Conservation (phyloP, 1,140 invertebrate species). For the Drosophila jambulina region DNA sequence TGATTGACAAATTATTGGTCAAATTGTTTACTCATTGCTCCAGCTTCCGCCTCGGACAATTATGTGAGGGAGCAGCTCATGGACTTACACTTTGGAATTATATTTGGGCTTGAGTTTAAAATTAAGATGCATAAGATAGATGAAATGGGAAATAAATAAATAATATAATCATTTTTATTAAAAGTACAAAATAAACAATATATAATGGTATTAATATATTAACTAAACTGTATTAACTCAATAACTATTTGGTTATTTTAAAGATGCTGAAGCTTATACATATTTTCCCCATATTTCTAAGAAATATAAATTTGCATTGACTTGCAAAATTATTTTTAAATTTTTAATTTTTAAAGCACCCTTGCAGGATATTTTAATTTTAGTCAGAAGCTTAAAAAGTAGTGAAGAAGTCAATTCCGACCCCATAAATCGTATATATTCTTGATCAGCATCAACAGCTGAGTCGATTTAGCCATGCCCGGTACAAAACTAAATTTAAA, state of each 20-base stretch:
- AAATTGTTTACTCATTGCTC: conserved; percentile 52
- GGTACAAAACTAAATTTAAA: too few species aligned
- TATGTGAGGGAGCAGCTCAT: conserved; percentile 5
- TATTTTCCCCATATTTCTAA: not conserved
- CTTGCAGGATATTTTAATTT: too few species aligned
- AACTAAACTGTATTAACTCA: not conserved
- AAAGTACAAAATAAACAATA: not conserved
- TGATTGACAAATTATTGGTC: conserved; percentile 63
- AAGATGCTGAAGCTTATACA: not conserved
- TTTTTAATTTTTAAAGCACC: too few species aligned
- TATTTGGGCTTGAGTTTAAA: too few species aligned
- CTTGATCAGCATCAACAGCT: too few species aligned
- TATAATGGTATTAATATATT: not conserved
- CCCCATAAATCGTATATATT: too few species aligned
- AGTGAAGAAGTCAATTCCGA: too few species aligned
- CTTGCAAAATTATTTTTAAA: too few species aligned
- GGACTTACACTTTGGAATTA: conserved; percentile 5
- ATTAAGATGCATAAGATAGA: not conserved
- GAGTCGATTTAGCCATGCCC: too few species aligned
- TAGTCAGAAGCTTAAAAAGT: too few species aligned
- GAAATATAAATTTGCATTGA: too few species aligned
- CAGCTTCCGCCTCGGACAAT: conserved; percentile 29
- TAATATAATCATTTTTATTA: not conserved
- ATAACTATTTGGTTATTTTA: not conserved
- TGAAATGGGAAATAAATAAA: not conserved